Conservation (phyloP, 2,888 invertebrate genomes). For the Limulus polyphemus region DNA sequence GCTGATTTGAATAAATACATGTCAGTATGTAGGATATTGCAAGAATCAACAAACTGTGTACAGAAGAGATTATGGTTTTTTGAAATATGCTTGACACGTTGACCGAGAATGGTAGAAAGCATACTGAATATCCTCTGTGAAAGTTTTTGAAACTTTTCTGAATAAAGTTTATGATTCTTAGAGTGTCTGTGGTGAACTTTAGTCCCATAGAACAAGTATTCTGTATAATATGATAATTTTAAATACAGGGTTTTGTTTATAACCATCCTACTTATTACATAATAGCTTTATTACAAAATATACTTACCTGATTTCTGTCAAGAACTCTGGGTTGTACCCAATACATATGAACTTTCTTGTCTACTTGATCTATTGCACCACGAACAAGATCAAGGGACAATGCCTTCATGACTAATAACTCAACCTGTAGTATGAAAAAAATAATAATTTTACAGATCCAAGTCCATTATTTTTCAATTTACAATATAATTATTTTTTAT, state of each 20-base stretch:
- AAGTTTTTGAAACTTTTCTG: no score
- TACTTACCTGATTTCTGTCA: conserved; percentile 47
- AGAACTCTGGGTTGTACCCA: conserved; percentile 77
- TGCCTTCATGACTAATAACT: conserved; percentile 94
- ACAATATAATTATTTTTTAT: neutral
- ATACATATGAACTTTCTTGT: conserved; percentile 56
- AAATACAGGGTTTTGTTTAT: neutral
- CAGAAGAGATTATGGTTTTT: no score
- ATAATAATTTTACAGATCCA: neutral
- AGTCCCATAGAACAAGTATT: neutral
- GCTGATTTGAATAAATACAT: no score
- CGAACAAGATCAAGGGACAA: conserved; percentile 82
- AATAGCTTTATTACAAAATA: neutral
- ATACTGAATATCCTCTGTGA: no score
- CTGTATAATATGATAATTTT: neutral
- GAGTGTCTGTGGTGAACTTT: neutral
- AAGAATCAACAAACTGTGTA: no score
- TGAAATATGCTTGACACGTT: no score
- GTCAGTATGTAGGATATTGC: no score
- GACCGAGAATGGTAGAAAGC: no score
- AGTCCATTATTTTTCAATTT: neutral
- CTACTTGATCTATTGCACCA: conserved; percentile 89
- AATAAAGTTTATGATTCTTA: conserved; percentile 1
- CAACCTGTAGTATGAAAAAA: conserved; percentile 55
- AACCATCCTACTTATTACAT: neutral